Base-by-base conservation (phyloP, 1,140 invertebrate species). In the Acromyrmex echinatior region DNA sequence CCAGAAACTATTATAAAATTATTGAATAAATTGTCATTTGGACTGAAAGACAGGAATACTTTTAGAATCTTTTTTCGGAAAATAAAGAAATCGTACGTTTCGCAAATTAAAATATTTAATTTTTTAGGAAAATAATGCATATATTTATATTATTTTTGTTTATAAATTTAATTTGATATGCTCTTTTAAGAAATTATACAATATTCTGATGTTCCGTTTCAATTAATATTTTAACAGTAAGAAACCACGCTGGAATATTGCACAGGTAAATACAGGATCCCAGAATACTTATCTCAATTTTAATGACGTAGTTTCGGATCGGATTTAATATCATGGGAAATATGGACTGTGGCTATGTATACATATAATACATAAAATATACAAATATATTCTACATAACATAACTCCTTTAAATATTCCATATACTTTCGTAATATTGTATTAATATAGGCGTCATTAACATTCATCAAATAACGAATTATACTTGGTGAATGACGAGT, bases 391-490 rank as follows among this genome's bases (percentile, higher is more conserved):
- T 53, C 16, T 25, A 35, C 5, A 25, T 60, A 7, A n/a, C 3
- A 16, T 35, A 35, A 80, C 14, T 39, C 16, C 10, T 56, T 70
- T 35, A 70, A 70, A 39, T 70, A 66, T 79, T 66, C 0, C 25
- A 16, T 16, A 25, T 31, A 65, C 65, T 16, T 65, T 49, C 5
- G 16, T 65, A 65, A 49, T n/a, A 16, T 12, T n/a, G 3, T 56
- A 73, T 73, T 12, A 45, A 45, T 25, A 28, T 25, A 39, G n/a
- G 4, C 6, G 7, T 25, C 18, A 58, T 58, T 58, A 70, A 63
- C 18, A 45, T 56, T 58, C 35, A 58, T 81, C 16, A 45, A 51
- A 45, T 49, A 62, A 60, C 14, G 5, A 82, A n/a, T 73, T 35
- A 25, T 45, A 63, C 9, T 51, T 35, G 31, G 1, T 14, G 10